Evolutionary conservation across 2,888 invertebrate genomes (phyloP).

Genomic region (Melitaea athalia): DNA sequence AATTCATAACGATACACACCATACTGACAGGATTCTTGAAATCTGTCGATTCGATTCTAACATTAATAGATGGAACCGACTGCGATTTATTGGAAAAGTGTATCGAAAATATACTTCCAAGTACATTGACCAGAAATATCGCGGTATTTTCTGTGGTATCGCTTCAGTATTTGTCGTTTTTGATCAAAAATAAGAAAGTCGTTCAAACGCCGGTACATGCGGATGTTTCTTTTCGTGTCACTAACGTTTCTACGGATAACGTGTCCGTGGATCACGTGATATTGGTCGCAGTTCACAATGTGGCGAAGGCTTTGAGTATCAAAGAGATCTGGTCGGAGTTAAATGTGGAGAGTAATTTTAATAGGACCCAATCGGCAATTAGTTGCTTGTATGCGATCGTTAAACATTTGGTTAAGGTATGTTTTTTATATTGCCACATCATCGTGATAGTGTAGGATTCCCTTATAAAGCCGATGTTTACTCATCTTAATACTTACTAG

Average conservation of each 20-base stretch:
- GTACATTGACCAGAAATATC: slow-evolving; percentile 61
- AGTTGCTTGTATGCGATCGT: slow-evolving; percentile 75
- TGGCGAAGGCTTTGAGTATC: slow-evolving; percentile 65
- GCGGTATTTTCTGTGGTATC: slow-evolving; percentile 73
- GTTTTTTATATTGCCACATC: background rate
- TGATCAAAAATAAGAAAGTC: slow-evolving; percentile 76
- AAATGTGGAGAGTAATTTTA: slow-evolving; percentile 68
- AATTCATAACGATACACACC: slow-evolving; percentile 68
- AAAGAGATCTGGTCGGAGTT: slow-evolving; percentile 72
- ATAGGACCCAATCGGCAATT: slow-evolving; percentile 74
- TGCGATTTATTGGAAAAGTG: slow-evolving; percentile 74
- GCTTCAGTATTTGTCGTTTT: slow-evolving; percentile 73
- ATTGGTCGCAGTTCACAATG: slow-evolving; percentile 63
- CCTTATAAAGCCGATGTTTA: too few species aligned
- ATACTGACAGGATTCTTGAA: slow-evolving; percentile 64
- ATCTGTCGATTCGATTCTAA: slow-evolving; percentile 56
- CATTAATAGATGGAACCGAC: slow-evolving; percentile 64
- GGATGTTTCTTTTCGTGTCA: slow-evolving; percentile 68
- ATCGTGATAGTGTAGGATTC: slow-evolving; percentile 33
- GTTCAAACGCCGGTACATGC: slow-evolving; percentile 71
- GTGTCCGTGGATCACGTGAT: slow-evolving; percentile 70
- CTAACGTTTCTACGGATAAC: slow-evolving; percentile 55
- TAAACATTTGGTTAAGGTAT: slow-evolving; percentile 75
- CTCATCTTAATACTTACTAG: too few species aligned
- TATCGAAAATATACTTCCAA: slow-evolving; percentile 64